Conservation (phyloP, 2,113 vertebrate genomes). For the Heterotilapia buettikoferi region DNA sequence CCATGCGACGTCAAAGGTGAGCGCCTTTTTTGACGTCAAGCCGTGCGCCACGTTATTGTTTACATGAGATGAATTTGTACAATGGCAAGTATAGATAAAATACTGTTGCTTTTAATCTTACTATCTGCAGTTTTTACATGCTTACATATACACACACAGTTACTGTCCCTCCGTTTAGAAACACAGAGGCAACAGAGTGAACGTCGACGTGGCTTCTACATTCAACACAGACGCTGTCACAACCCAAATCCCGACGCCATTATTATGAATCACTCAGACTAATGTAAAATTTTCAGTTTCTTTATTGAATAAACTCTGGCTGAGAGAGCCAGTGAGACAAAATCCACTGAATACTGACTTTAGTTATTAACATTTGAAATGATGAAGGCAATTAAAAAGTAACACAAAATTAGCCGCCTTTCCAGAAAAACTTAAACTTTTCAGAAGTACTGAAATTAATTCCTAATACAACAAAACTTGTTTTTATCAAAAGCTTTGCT, state of each 20-base stretch:
- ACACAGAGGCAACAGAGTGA: neutral
- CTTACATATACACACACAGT: neutral
- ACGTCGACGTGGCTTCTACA: accelerated
- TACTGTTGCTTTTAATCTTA: neutral
- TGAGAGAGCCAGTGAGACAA: neutral
- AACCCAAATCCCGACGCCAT: neutral
- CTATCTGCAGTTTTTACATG: neutral
- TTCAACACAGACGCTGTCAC: neutral
- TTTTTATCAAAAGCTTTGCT: neutral
- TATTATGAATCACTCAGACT: neutral
- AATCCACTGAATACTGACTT: neutral
- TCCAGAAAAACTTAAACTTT: neutral
- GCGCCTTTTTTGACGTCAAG: neutral
- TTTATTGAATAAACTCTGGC: neutral
- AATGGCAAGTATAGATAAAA: neutral
- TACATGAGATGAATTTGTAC: neutral
- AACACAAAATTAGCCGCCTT: neutral
- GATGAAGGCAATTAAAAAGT: neutral
- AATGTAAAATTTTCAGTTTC: neutral
- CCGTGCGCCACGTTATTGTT: neutral
- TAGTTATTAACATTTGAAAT: neutral
- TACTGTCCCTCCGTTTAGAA: neutral
- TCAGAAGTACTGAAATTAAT: neutral
- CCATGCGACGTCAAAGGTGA: neutral
- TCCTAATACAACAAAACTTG: neutral